Evolutionary conservation across 2,888 invertebrate species (phyloP), one percentile per base, ranked within the genome.

Genomic region (Harpalus rufipes): DNA sequence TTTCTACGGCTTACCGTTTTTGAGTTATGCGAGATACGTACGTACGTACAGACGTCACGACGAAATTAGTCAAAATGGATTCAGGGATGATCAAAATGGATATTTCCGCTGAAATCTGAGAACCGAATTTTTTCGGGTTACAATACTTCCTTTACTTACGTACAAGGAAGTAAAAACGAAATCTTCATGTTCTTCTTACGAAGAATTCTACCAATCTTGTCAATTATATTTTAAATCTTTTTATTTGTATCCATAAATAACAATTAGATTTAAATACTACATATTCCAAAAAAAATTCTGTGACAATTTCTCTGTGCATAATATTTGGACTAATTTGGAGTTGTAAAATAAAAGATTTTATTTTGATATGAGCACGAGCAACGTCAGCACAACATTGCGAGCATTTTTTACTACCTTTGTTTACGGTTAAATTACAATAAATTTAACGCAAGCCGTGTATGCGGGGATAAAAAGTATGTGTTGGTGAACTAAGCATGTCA

Each of bases 351-450:
- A 74, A 74, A 74, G 72, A 74, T 74, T 74, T 74, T 74, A 51
- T 74, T 74, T 74, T 74, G 16, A 74, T 74, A 74, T 14, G 12
- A n/a, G 32, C 41, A n/a, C 18, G 21, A 74, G 72, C 72, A 44
- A 41, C 72, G 72, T 74, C 72, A 74, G 18, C 72, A 74, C 72
- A 74, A 74, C 72, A 44, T 74, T 74, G 72, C 72, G 72, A 74
- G 39, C 72, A 21, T 41, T 74, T 72, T 72, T 74, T 74, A 74
- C 44, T 74, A 74, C 72, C 72, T 74, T 74, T 74, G 72, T 74
- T 74, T 74, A 74, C 72, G 72, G 72, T 74, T 74, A 74, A 74
- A 74, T 74, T 74, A 74, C 72, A 74, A 74, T 74, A 74, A 74
- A 74, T 74, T 74, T 74, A 74, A 74, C 44, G 72, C 44, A 74